Evolutionary conservation across 2,797 vertebrate genomes (phyloP).

Genomic region (Anguilla pacifica): DNA sequence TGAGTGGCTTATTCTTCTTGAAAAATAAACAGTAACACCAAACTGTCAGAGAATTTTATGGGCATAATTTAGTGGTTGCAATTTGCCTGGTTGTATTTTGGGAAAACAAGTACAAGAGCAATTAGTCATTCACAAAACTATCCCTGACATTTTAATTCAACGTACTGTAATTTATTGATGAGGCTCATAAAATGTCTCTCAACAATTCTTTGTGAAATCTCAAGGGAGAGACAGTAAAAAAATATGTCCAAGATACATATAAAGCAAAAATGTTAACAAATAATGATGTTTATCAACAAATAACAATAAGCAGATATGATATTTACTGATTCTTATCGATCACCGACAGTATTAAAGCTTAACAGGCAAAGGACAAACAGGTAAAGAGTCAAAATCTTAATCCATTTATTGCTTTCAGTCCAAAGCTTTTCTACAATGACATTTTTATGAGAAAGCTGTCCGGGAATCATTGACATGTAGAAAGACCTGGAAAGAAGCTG

Average conservation of each 20-base stretch:
- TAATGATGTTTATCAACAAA: neutral
- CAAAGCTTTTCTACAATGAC: neutral
- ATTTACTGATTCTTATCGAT: neutral
- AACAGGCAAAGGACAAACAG: neutral
- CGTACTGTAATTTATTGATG: neutral
- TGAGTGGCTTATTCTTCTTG: neutral
- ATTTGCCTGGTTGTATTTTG: neutral
- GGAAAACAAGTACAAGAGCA: slow-evolving; percentile 10
- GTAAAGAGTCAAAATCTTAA: neutral
- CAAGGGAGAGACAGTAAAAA: neutral
- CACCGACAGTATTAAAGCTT: neutral
- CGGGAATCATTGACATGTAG: neutral
- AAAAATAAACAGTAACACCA: neutral
- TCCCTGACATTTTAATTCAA: slow-evolving; percentile 12
- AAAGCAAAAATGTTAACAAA: neutral
- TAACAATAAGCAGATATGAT: neutral
- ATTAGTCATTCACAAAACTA: slow-evolving; percentile 1
- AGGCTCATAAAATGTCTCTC: neutral
- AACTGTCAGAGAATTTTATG: neutral
- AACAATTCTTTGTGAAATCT: neutral
- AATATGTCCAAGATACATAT: neutral
- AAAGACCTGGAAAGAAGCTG: neutral
- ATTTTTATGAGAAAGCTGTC: neutral
- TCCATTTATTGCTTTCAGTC: neutral
- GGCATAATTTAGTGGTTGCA: slow-evolving; percentile 12